These are phyloP conservation scores for Centruroides sculpturatus DNA, from an alignment of 1,140 invertebrate species.

Conservation along the genomic window DNA sequence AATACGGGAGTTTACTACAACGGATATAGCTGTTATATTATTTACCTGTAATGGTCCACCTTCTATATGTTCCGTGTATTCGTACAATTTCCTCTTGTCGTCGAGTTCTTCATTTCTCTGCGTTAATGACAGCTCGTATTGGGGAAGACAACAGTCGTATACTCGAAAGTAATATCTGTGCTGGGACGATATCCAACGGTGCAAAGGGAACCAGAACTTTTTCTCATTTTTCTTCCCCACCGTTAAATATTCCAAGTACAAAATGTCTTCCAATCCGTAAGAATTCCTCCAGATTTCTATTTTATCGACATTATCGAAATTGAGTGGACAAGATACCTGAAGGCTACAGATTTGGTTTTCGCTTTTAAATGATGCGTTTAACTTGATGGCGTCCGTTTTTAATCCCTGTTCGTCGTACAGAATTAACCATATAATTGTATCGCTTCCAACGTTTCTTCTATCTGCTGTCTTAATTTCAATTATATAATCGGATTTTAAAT, in stretches of 20 bases:
- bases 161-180: constrained; percentile 28
- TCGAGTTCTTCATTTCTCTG: constrained; percentile 27
- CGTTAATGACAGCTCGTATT: constrained; percentile 25
- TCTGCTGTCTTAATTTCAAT: no score
- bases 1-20: no score
- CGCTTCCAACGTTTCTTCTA: constrained; percentile 20
- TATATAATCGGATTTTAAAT: no score
- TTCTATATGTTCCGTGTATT: constrained; percentile 23
- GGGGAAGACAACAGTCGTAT: constrained; percentile 31
- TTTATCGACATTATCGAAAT: no score
- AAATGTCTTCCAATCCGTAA: constrained; percentile 18
- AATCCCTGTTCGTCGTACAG: constrained; percentile 22
- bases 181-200: constrained; percentile 29
- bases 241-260: constrained; percentile 20
- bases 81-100: constrained; percentile 26
- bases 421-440: constrained; percentile 25
- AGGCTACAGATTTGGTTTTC: no score
- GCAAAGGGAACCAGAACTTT: background rate
- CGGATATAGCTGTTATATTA: background rate
- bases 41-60: constrained; percentile 30
- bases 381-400: background rate
- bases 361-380: background rate
- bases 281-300: background rate
- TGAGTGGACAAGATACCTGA: no score
- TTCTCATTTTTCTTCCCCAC: constrained; percentile 13